Evolutionary conservation across 2,113 vertebrate genomes (phyloP), one percentile per base, ranked within the genome.

Genomic region (Heteronetta atricapilla): DNA sequence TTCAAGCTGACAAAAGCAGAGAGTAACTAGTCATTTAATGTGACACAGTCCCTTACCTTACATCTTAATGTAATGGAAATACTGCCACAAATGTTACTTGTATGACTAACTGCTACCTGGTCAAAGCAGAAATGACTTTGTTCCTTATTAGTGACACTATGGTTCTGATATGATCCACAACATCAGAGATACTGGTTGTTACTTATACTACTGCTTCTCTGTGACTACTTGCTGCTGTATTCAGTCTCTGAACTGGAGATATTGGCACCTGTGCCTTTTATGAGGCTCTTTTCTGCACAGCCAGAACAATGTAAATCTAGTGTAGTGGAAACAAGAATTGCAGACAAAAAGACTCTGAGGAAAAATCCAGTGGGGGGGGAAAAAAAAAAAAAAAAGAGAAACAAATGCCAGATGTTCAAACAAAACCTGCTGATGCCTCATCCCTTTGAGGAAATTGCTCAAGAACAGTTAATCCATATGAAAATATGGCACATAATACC

Each of bases 381-480:
- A n/a, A n/a, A n/a, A n/a, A n/a, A 14, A 44, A 86, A 64, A 85
- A 42, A 14, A 11, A 46, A 1, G 22, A 88, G 40, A 79, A 91
- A 74, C 13, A 86, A 82, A 68, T 56, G 46, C 42, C 94, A 95
- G 38, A 88, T 90, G 88, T 91, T 91, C 79, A 88, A 94, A 88
- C n/a, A 88, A 91, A 96, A 64, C 18, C 72, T 78, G 64, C 77
- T 74, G 42, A 83, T 72, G 42, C 56, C 64, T 75, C 48, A 93
- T 74, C 84, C 69, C 29, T 86, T 68, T 33, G 62, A 96, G 83
- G 73, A 97, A 88, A 95, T 67, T 68, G 72, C 70, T 90, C 88
- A 93, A 74, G 91, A 95, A 91, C 79, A 86, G 82, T 76, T 93
- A 94, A 95, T 94, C 85, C 76, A 36, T 40, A 88, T 18, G 52